Evolutionary conservation across 1,140 invertebrate genomes (phyloP).

Genomic region (Rhyzopertha dominica): DNA sequence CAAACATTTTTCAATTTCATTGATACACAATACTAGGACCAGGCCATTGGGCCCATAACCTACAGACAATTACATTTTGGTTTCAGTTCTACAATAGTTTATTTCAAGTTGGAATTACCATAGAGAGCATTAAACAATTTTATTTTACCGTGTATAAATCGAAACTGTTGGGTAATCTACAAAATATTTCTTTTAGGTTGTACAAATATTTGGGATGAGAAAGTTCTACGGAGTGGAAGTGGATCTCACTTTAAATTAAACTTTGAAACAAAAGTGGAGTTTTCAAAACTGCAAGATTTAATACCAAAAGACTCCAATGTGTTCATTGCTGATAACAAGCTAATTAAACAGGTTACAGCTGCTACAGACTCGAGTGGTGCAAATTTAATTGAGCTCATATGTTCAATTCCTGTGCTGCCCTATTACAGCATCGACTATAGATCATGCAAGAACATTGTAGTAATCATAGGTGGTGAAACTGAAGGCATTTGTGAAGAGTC

Average conservation of each 20-base stretch:
- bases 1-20: no score
- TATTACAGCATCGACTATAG: conserved; percentile 61
- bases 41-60: not conserved
- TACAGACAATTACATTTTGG: not conserved
- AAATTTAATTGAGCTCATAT: conserved; percentile 29
- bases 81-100: conserved; percentile 1
- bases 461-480: conserved; percentile 84
- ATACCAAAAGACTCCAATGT: conserved; percentile 53
- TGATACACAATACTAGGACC: not conserved
- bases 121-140: not conserved
- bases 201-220: conserved; percentile 82
- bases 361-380: conserved; percentile 32
- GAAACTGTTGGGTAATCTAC: no score
- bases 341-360: conserved; percentile 32
- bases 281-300: conserved; percentile 56
- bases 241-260: conserved; percentile 80
- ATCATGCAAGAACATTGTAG: conserved; percentile 49
- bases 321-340: conserved; percentile 69
- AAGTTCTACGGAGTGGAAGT: conserved; percentile 74
- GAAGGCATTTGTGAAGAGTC: conserved; percentile 70
- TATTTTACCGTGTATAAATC: conserved; percentile 4
- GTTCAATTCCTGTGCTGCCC: conserved; percentile 52
- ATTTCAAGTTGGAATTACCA: conserved; percentile 1
- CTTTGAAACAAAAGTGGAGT: conserved; percentile 57
- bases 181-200: conserved; percentile 60